Evolutionary conservation across 1,140 invertebrate genomes (phyloP), one percentile per base, ranked within the genome.

Genomic region (Drosophila sucinea): DNA sequence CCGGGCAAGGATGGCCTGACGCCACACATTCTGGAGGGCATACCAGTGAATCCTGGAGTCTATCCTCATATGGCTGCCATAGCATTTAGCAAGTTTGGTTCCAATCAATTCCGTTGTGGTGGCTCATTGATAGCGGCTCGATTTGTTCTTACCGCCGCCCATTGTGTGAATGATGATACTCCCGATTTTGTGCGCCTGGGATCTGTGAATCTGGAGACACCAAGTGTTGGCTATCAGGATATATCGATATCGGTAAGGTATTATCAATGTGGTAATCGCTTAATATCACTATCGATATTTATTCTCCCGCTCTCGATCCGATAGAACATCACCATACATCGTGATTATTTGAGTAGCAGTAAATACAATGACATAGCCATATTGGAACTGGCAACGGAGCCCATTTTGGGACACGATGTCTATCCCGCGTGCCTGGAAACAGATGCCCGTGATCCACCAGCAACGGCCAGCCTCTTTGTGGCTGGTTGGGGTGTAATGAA

Each of bases 91-190:
- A 38, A 7, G 1, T 69, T 87, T 1, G 86, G 65, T 1, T 60
- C 7, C 5, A 60, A 47, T 17, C 17, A 35, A 7, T 94, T 91
- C 68, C 89, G 92, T 44, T 94, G 93, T 66, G 93, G 93, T 3
- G 93, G 93, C 4, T 92, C 93, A 5, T 65, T 93, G 35, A 93
- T 93, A 66, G 91, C 82, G 51, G 77, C 73, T 0, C 79, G 91
- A 17, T 92, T 92, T 58, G 90, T 93, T 5, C 69, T 93, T 3
- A 97, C 97, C 0, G 96, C 97, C 0, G 96, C 96, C 4, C 97
- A 97, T 89, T 97, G 97, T 72, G 92, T 97, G 1, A 93, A 80
- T 10, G 72, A 60, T 25, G 30, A 54, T 0, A 32, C 7, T 1
- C 89, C 91, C 4, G 51, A 64, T 3, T 75, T 76, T 51, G 91